phyloP scores from a whole-genome alignment of 2,113 vertebrate species.

The Ictidomys tridecemlineatus region DNA sequence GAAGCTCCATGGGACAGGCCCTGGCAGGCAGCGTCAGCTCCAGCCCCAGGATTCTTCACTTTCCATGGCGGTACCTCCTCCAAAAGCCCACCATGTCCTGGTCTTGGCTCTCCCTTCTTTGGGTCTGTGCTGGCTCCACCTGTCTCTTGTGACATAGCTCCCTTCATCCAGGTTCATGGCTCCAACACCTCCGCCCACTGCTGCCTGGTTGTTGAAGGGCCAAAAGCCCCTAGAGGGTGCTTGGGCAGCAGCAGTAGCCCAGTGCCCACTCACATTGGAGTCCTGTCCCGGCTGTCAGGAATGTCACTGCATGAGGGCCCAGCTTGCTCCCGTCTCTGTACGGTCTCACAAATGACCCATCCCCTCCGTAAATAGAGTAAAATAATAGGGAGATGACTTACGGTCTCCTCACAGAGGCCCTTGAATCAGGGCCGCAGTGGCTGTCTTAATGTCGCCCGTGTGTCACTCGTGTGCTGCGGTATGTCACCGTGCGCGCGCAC shows the following conservation, averaged over 20 bases:
- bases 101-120: neutral
- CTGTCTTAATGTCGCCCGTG: neutral
- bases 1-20: accelerated
- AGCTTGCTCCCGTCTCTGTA: neutral
- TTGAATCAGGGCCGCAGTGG: neutral
- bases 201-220: neutral
- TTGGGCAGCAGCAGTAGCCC: neutral
- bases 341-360: neutral
- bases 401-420: neutral
- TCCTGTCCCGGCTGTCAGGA: neutral
- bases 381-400: neutral
- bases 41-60: accelerated
- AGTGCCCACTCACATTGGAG: accelerated
- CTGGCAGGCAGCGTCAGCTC: accelerated
- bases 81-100: neutral
- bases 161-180: neutral
- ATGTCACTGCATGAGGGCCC: too few species aligned
- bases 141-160: neutral
- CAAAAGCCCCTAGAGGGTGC: neutral
- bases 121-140: neutral
- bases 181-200: neutral
- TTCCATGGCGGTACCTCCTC: neutral
- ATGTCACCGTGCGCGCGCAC: neutral
- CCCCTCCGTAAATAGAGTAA: neutral
- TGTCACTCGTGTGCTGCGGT: neutral